Conservation (phyloP, 1,140 invertebrate genomes). For the Monomorium pharaonis region DNA sequence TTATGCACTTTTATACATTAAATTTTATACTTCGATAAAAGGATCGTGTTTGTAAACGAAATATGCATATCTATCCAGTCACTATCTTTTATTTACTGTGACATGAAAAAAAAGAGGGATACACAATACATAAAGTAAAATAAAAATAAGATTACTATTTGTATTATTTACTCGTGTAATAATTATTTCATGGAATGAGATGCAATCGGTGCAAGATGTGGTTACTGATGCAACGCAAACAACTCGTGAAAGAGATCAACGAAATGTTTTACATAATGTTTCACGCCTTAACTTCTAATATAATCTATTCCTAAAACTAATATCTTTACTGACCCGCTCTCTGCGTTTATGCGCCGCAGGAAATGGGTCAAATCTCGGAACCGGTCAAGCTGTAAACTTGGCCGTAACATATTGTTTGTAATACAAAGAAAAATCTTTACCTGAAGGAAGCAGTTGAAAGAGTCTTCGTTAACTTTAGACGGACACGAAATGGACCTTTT, state of each 20-base stretch:
- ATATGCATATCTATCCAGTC: neutral
- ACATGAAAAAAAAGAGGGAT: neutral
- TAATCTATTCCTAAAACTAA: neutral
- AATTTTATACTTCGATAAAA: neutral
- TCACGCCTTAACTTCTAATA: conserved; percentile 8
- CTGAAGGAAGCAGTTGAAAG: conserved; percentile 3
- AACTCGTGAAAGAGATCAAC: neutral
- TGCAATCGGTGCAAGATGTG: neutral
- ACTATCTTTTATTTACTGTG: neutral
- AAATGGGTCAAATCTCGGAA: neutral
- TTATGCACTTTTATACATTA: no score
- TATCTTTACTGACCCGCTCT: neutral
- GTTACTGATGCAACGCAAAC: neutral
- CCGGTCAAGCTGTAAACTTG: neutral
- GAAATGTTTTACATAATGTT: neutral
- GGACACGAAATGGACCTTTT: neutral
- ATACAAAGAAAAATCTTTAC: neutral
- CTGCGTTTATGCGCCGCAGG: neutral
- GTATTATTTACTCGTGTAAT: neutral
- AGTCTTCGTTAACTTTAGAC: neutral
- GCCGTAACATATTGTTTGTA: conserved; percentile 19
- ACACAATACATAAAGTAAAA: neutral
- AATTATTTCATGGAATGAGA: neutral
- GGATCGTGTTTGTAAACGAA: neutral
- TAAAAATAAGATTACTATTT: neutral